A percentile compares a stretch with the other conserved stretches of the same genome.
These are phyloP conservation scores for Caenorhabditis inopinata DNA, from an alignment of 1,140 invertebrate species.

Conservation along the genomic window DNA sequence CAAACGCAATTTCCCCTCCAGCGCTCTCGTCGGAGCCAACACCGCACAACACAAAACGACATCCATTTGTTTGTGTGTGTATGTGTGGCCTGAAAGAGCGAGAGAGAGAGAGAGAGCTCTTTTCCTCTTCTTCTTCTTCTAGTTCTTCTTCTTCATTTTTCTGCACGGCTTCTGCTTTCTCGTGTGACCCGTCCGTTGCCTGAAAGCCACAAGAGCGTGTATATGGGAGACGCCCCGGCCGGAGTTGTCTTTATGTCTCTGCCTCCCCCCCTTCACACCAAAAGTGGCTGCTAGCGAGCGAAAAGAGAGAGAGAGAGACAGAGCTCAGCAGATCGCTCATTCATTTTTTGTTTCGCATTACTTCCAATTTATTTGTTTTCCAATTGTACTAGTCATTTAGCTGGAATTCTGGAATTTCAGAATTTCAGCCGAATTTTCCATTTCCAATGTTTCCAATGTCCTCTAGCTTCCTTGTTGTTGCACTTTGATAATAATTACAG, in stretches of 20 bases:
- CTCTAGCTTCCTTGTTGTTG: no score
- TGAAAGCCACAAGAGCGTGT: constrained; percentile 14
- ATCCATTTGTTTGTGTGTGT: constrained; percentile 34
- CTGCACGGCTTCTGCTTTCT: constrained; percentile 28
- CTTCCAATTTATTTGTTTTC: constrained; percentile 25
- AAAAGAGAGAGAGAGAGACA: neutral
- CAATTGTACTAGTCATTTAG: neutral
- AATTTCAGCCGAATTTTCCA: no score
- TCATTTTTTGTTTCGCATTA: constrained; percentile 34
- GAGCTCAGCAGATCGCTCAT: constrained; percentile 33
- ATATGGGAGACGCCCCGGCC: neutral
- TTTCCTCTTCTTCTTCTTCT: constrained; percentile 16
- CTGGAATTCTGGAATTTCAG: no score
- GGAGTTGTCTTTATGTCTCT: constrained; percentile 17
- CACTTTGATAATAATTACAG: no score
- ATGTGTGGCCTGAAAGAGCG: no score
- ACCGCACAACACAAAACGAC: neutral
- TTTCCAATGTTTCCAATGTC: no score
- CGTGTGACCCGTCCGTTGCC: neutral
- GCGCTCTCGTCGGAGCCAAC: constrained; percentile 16
- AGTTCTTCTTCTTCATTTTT: neutral
- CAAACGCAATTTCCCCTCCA: constrained; percentile 23
- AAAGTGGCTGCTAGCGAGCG: neutral
- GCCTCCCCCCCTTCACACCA: neutral
- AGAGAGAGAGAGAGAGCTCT: constrained; percentile 3